phyloP scores from a whole-genome alignment of 2,797 vertebrate species.

The Silurus aristotelis region DNA sequence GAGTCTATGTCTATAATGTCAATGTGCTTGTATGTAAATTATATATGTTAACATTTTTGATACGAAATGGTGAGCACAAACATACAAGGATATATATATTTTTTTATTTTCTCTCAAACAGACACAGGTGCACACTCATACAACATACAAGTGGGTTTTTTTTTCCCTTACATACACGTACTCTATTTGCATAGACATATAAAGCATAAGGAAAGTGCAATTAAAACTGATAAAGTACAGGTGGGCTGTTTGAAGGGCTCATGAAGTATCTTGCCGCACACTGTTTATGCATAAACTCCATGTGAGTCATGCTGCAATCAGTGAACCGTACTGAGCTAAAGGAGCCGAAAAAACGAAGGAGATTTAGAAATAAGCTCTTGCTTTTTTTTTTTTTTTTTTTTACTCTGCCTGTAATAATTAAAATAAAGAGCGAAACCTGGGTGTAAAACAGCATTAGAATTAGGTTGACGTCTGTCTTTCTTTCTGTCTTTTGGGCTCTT shows the following conservation, averaged over 20 bases:
- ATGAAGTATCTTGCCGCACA: slow-evolving; percentile 25
- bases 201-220: slow-evolving; percentile 38
- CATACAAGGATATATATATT: background rate
- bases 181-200: slow-evolving; percentile 24
- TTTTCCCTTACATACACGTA: background rate
- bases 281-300: slow-evolving; percentile 33
- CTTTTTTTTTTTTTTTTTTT: background rate
- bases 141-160: background rate
- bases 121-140: slow-evolving; percentile 13
- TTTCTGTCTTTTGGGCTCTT: slow-evolving; percentile 20
- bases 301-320: slow-evolving; percentile 38
- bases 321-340: slow-evolving; percentile 15
- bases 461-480: slow-evolving; percentile 1
- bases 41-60: slow-evolving; percentile 9
- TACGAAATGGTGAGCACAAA: background rate
- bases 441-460: background rate
- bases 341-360: background rate
- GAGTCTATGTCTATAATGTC: background rate
- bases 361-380: background rate
- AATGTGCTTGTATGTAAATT: background rate
- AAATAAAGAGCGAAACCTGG: background rate
- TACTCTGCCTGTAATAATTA: background rate
- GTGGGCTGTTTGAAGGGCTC: slow-evolving; percentile 38
- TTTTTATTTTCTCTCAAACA: background rate
- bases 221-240: slow-evolving; percentile 41